Conservation (phyloP, 1,140 invertebrate genomes). For the Bicyclus anynana region DNA sequence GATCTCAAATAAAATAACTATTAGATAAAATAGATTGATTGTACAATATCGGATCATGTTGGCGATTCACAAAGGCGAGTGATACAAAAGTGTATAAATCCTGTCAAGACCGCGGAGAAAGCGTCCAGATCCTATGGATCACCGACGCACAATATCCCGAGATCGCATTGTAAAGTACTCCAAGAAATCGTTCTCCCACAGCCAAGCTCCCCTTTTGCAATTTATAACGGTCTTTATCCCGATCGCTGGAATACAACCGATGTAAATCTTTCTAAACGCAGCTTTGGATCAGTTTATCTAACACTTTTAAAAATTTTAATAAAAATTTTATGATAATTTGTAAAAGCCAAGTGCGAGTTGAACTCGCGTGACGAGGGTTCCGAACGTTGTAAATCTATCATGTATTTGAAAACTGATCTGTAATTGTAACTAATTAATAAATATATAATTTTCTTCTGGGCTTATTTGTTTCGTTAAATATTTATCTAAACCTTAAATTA, state of each 20-base stretch:
- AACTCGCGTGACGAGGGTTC: no score
- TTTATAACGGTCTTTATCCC: slow-evolving; percentile 64
- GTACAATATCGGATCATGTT: slow-evolving; percentile 9
- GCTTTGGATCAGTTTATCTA: slow-evolving; percentile 29
- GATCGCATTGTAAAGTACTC: slow-evolving; percentile 62
- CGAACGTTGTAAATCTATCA: no score
- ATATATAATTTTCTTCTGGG: no score
- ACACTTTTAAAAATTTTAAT: slow-evolving; percentile 7
- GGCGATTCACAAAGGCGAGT: slow-evolving; percentile 2
- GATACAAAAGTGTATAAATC: slow-evolving; percentile 37
- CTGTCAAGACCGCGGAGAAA: slow-evolving; percentile 43
- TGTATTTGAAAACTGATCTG: no score
- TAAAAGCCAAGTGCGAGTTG: no score
- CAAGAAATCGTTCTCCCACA: slow-evolving; percentile 64
- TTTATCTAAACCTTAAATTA: no score
- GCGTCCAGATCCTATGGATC: slow-evolving; percentile 41
- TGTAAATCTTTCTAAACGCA: slow-evolving; percentile 32
- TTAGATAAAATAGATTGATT: background rate
- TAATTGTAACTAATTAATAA: no score
- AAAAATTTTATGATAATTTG: background rate
- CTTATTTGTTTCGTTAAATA: no score
- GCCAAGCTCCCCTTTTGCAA: slow-evolving; percentile 58
- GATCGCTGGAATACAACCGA: slow-evolving; percentile 56
- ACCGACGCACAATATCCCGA: slow-evolving; percentile 47
- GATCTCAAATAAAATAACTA: background rate